Evolutionary conservation across 2,888 invertebrate genomes (phyloP).

Genomic region (Idaea dimidiata): DNA sequence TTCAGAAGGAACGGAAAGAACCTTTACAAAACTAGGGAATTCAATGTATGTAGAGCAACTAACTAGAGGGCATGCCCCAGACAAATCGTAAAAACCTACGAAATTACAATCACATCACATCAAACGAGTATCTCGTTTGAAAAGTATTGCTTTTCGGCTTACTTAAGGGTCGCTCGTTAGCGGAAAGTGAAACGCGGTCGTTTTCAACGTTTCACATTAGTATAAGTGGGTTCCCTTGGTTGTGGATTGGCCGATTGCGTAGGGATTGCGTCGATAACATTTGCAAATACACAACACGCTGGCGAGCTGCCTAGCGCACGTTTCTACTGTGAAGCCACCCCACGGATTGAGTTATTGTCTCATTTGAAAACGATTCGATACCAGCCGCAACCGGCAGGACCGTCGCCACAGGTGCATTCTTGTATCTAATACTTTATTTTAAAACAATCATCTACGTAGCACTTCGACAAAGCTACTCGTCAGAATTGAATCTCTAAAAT

Average conservation of each 20-base stretch:
- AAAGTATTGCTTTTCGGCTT: slow-evolving; percentile 26
- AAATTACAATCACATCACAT: background rate
- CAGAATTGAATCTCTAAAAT: slow-evolving; percentile 21
- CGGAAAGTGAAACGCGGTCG: slow-evolving; percentile 41
- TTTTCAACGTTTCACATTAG: slow-evolving; percentile 63
- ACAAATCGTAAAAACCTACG: background rate
- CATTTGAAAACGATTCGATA: slow-evolving; percentile 39
- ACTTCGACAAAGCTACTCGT: slow-evolving; percentile 10
- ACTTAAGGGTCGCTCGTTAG: slow-evolving; percentile 53
- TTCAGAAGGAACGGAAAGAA: too few relatives aligned
- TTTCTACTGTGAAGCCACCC: slow-evolving; percentile 13
- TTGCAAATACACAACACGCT: slow-evolving; percentile 37
- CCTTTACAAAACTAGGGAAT: background rate
- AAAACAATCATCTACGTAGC: slow-evolving; percentile 15
- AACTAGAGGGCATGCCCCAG: background rate
- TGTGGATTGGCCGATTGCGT: slow-evolving; percentile 56
- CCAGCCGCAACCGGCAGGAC: slow-evolving; percentile 24
- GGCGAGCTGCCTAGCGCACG: background rate
- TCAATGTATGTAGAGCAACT: background rate
- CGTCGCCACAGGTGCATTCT: slow-evolving; percentile 49
- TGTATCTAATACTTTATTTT: slow-evolving; percentile 12
- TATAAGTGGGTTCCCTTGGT: slow-evolving; percentile 52
- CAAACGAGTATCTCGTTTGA: slow-evolving; percentile 1
- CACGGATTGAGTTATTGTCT: slow-evolving; percentile 62
- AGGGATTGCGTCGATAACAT: slow-evolving; percentile 53